Conservation (phyloP, 2,888 invertebrate genomes). For the Meandrusa payeni region DNA sequence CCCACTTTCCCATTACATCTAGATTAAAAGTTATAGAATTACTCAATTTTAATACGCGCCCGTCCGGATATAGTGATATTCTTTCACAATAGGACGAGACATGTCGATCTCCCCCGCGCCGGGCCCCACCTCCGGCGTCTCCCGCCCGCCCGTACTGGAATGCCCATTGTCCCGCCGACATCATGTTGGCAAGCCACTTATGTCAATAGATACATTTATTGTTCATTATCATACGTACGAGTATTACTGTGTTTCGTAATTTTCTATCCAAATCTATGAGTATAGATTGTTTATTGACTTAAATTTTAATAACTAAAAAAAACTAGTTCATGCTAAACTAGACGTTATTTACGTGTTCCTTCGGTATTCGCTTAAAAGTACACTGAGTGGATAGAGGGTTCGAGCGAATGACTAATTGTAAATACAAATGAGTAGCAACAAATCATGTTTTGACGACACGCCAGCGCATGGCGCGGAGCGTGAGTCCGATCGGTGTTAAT, state of each 20-base stretch:
- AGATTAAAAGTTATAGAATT: slow-evolving; percentile 24
- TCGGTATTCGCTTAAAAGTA: too few species aligned
- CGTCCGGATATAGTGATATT: slow-evolving; percentile 25
- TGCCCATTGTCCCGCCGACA: slow-evolving; percentile 72
- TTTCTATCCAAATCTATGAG: background rate
- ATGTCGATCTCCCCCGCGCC: slow-evolving; percentile 40
- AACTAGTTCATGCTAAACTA: too few species aligned
- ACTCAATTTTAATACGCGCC: slow-evolving; percentile 22
- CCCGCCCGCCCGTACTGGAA: slow-evolving; percentile 50
- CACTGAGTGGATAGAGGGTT: background rate
- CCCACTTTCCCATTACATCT: slow-evolving; percentile 14
- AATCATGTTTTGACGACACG: slow-evolving; percentile 61
- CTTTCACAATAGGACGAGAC: slow-evolving; percentile 46
- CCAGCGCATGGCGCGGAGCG: slow-evolving; percentile 32
- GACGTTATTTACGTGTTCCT: too few species aligned
- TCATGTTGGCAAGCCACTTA: slow-evolving; percentile 65
- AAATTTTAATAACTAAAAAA: background rate
- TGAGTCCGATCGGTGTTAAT: slow-evolving; percentile 36
- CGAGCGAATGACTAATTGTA: slow-evolving; percentile 26
- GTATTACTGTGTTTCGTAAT: slow-evolving; percentile 14
- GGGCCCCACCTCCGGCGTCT: slow-evolving; percentile 32
- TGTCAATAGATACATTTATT: slow-evolving; percentile 48
- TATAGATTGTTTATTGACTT: background rate
- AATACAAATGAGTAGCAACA: slow-evolving; percentile 55
- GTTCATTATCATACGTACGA: slow-evolving; percentile 26